Percentiles rank a stretch among this genome's conserved stretches.
These are phyloP conservation scores for Regulus satrapa DNA, from an alignment of 2,113 vertebrate species.

Conservation along the genomic window DNA sequence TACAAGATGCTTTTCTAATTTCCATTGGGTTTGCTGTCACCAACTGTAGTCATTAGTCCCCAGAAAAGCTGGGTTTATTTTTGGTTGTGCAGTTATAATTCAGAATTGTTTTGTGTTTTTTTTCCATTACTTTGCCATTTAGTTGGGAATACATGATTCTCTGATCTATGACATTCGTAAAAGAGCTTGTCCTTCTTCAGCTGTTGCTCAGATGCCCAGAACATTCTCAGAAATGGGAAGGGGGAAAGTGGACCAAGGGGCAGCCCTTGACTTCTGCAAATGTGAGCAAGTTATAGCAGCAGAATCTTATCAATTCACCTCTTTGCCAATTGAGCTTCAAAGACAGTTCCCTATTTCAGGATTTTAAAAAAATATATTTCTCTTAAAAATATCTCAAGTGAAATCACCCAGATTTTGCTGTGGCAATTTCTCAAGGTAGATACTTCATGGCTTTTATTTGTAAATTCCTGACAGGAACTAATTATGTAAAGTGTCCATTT, in stretches of 20 bases:
- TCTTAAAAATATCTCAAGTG: background rate
- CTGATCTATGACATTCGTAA: background rate
- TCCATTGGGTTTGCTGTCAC: background rate
- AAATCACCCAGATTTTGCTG: background rate
- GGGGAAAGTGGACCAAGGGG: background rate
- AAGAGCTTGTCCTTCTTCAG: background rate
- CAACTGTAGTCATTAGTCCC: background rate
- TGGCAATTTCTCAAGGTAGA: background rate
- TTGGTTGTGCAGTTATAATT: background rate
- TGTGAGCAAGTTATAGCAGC: background rate
- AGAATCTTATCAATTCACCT: background rate
- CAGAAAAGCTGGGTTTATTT: background rate
- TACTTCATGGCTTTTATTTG: background rate
- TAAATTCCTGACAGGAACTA: background rate
- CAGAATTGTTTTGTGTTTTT: background rate
- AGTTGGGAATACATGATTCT: background rate
- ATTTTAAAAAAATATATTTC: background rate
- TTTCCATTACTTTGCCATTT: background rate
- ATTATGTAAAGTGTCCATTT: background rate
- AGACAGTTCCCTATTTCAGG: background rate
- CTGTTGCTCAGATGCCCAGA: background rate
- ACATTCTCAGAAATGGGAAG: background rate
- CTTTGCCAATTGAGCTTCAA: background rate
- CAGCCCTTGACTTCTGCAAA: background rate
- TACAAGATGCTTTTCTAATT: conserved; percentile 4